Conservation (phyloP, 2,888 invertebrate genomes). For the Himalopsyche tibetana region DNA sequence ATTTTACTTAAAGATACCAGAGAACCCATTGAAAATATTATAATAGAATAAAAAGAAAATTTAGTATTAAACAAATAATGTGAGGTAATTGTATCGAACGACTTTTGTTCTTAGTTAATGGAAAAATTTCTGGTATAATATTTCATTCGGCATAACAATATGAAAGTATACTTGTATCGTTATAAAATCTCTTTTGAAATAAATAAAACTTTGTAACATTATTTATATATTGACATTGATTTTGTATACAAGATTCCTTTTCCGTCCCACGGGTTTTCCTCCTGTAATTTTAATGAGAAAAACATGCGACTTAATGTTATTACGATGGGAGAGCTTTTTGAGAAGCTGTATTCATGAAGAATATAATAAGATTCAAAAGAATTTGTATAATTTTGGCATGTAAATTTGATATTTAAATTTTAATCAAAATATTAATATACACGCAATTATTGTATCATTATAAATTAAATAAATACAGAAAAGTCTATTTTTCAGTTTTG, state of each 20-base stretch:
- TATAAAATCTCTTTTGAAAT: background rate
- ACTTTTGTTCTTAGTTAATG: background rate
- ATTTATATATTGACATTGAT: background rate
- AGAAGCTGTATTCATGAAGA: background rate
- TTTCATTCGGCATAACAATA: background rate
- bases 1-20: too few species aligned
- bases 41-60: too few species aligned
- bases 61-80: too few species aligned
- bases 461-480: too few species aligned
- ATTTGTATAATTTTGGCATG: too few species aligned
- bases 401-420: too few species aligned
- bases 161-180: background rate
- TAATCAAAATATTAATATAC: too few species aligned
- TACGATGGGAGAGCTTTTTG: background rate
- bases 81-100: background rate
- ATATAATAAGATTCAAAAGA: background rate
- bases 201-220: background rate
- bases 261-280: background rate
- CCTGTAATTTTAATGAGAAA: conserved; percentile 12
- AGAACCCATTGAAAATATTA: too few species aligned
- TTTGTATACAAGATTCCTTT: background rate
- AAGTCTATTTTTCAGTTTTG: too few species aligned
- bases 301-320: background rate
- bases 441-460: too few species aligned
- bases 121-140: background rate